Base-by-base conservation (phyloP, 2,888 invertebrate species). In the Physocephala rufipes region DNA sequence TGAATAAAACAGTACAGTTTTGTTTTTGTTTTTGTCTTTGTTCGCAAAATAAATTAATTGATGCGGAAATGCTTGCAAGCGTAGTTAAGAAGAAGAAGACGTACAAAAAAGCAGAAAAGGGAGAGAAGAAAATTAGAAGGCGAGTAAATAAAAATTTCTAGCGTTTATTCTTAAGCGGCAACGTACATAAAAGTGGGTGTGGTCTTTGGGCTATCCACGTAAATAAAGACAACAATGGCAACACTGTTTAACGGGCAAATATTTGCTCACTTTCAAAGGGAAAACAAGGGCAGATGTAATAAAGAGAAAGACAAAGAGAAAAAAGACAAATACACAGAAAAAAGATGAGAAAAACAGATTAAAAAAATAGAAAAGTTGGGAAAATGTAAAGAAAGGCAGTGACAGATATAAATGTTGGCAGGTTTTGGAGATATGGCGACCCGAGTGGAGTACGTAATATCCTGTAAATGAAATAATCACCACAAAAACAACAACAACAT, bases 181-280 rank as follows among this genome's bases (percentile, higher is more conserved):
- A 36, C 36, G 36, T 4, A 9, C 36, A 9, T 9, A 9, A 9
- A 9, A 4, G 36, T 36, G 36, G 36, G 36, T 9, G 36, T 36
- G 36, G 36, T 4, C 36, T 7, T 36, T 36, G 36, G 9, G 36
- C 36, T 36, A 9, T n/a, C n/a, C 36, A 7, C 36, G 36, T 7
- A 36, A 36, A 36, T 36, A 36, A 7, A 45, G 16, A 19, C 15
- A 36, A 9, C 36, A 36, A 24, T 43, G 59, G 59, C 67, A 59
- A 47, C 45, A 67, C 26, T 67, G 67, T 45, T 67, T 59, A 63
- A 47, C 21, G 47, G n/a, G 24, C 55, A 66, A 66, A 66, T 66
- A 53, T 66, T 55, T 66, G 21, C 66, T 43, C 3, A 9, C 4
- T 36, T n/a, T n/a, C n/a, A n/a, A n/a, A n/a, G n/a, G n/a, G 19